Percentiles rank a stretch among this genome's conserved stretches.
These are phyloP conservation scores for Cebus imitator DNA, from an alignment of 2,113 vertebrate genomes.

Conservation along the genomic window DNA sequence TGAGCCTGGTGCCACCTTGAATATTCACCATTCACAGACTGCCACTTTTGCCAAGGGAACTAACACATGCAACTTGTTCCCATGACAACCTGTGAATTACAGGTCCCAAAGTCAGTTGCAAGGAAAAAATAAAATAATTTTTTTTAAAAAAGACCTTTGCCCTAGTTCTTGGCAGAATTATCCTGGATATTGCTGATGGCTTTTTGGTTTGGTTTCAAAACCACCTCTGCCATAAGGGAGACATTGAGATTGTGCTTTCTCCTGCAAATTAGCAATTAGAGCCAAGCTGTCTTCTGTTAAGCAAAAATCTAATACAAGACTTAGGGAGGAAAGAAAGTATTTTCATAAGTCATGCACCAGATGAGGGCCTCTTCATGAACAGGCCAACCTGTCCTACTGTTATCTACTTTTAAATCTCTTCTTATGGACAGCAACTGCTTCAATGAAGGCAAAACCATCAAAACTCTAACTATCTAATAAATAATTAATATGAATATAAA, in stretches of 20 bases:
- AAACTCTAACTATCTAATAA: conserved; percentile 4
- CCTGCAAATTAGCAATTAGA: background rate
- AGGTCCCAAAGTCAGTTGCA: conserved; percentile 44
- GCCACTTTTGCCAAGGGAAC: conserved; percentile 37
- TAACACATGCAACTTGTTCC: conserved; percentile 32
- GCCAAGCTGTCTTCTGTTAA: conserved; percentile 11
- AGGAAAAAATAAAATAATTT: background rate
- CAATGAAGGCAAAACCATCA: background rate
- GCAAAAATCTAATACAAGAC: conserved; percentile 22
- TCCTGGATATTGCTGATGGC: background rate
- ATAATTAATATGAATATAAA: background rate
- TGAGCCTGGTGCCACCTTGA: background rate
- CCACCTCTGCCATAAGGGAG: background rate
- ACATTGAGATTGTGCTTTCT: background rate
- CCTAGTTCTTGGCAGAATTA: conserved; percentile 22
- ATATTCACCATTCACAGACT: conserved; percentile 36
- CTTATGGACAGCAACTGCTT: background rate
- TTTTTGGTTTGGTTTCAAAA: conserved; percentile 61
- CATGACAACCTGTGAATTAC: conserved; percentile 52
- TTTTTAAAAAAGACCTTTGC: background rate
- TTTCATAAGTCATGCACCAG: background rate
- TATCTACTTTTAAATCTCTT: background rate
- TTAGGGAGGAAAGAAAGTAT: background rate
- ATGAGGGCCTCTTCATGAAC: background rate
- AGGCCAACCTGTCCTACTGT: background rate